Evolutionary conservation across 2,888 invertebrate genomes (phyloP).

Genomic region (Nysson spinosus): DNA sequence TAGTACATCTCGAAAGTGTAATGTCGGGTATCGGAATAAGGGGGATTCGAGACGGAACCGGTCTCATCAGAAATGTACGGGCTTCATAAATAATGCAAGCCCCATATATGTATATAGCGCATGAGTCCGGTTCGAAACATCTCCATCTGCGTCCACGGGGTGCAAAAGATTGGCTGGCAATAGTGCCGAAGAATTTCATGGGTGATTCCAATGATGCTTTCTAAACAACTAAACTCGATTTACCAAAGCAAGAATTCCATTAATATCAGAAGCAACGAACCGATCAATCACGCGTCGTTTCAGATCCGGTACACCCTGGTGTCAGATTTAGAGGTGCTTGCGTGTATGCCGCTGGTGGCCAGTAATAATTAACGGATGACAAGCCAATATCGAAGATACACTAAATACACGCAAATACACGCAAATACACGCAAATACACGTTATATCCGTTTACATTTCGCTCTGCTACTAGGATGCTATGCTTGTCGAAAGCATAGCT

Average conservation of each 20-base stretch:
- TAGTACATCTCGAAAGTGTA: conserved; percentile 31
- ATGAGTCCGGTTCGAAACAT: conserved; percentile 30
- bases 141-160: conserved; percentile 41
- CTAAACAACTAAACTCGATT: conserved; percentile 18
- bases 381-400: conserved; percentile 12
- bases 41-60: conserved; percentile 48
- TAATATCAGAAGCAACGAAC: neutral
- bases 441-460: neutral
- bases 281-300: conserved; percentile 46
- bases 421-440: neutral
- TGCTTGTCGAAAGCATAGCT: too few species aligned
- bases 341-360: conserved; percentile 1
- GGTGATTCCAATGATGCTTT: conserved; percentile 2
- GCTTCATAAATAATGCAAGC: conserved; percentile 75
- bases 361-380: conserved; percentile 41
- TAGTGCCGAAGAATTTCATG: conserved; percentile 19
- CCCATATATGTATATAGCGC: too few species aligned
- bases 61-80: conserved; percentile 65
- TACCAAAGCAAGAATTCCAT: conserved; percentile 6
- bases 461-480: too few species aligned
- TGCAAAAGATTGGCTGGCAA: conserved; percentile 15
- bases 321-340: conserved; percentile 18
- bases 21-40: conserved; percentile 34
- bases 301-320: neutral
- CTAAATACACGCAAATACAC: conserved; percentile 1